A percentile compares a stretch with the other conserved stretches of the same genome.
Conservation (phyloP, 92 coral and sea anemone species). For the Epizoanthus rinbou region DNA sequence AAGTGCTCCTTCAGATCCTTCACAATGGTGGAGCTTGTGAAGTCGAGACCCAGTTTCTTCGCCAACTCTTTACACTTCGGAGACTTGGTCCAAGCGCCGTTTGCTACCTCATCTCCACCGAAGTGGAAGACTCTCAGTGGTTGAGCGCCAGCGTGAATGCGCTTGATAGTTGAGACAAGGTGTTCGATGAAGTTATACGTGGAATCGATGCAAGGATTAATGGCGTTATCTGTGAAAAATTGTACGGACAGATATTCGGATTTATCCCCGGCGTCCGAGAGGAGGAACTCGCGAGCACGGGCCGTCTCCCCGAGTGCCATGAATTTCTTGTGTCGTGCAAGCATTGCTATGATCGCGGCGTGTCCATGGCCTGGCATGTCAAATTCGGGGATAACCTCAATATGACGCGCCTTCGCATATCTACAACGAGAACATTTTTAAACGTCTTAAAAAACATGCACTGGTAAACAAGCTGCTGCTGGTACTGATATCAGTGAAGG, state of each 20-base stretch:
- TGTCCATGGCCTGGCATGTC: constrained; percentile 99
- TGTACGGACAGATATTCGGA: constrained; percentile 93
- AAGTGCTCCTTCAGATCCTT: constrained; percentile 92
- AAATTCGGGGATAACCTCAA: constrained; percentile 95
- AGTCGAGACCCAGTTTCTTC: constrained; percentile 75
- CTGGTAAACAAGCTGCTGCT: no score
- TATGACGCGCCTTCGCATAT: constrained; percentile 80
- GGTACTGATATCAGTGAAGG: no score
- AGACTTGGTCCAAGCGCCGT: constrained; percentile 98
- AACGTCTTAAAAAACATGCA: no score
- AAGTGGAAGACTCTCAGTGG: constrained; percentile 88
- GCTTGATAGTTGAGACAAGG: constrained; percentile 66
- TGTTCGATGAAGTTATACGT: constrained; percentile 92
- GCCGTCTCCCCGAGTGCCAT: constrained; percentile 65
- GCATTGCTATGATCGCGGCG: constrained; percentile 95
- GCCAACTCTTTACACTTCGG: constrained; percentile 82
- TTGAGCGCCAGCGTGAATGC: constrained; percentile 75
- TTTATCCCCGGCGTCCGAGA: constrained; percentile 84
- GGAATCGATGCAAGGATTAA: constrained; percentile 92
- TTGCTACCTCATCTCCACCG: constrained; percentile 97
- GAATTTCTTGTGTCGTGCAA: constrained; percentile 69
- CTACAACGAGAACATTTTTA: neutral
- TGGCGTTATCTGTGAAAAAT: constrained; percentile 93
- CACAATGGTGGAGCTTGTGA: constrained; percentile 81
- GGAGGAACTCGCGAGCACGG: constrained; percentile 70